A percentile compares a stretch with the other conserved stretches of the same genome.
phyloP scores from a whole-genome alignment of 1,140 invertebrate species.

The Gonioctena quinquepunctata region DNA sequence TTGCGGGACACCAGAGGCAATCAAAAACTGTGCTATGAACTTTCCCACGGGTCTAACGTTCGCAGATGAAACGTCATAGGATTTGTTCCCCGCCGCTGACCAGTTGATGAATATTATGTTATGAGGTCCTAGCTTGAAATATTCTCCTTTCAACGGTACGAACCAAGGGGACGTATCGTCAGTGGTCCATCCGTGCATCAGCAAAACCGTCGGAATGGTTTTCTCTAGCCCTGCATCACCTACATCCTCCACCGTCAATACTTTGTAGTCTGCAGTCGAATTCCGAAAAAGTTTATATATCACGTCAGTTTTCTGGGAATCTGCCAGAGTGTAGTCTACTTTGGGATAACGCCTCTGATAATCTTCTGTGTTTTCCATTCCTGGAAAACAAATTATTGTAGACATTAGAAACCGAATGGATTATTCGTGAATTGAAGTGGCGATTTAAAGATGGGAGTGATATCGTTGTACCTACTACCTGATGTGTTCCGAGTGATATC shows the following conservation, averaged over 20 bases:
- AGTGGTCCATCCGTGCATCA: conserved; percentile 39
- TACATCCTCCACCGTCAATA: background rate
- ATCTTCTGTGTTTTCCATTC: background rate
- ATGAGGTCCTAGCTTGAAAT: conserved; percentile 60
- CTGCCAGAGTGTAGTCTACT: conserved; percentile 2
- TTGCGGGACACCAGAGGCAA: conserved; percentile 10
- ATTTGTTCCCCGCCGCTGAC: conserved; percentile 26
- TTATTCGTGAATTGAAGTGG: no score
- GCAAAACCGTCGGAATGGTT: conserved; percentile 18
- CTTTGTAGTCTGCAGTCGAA: background rate
- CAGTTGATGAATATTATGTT: conserved; percentile 68
- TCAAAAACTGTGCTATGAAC: conserved; percentile 35
- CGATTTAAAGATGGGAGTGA: no score
- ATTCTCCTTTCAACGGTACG: conserved; percentile 47
- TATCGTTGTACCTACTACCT: no score
- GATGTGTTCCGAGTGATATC: no score
- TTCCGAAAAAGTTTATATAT: conserved; percentile 2
- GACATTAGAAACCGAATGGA: no score
- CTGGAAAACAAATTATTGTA: no score
- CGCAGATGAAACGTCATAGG: conserved; percentile 25
- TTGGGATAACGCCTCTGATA: background rate
- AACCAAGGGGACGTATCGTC: conserved; percentile 32
- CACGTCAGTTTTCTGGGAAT: conserved; percentile 7
- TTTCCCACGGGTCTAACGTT: conserved; percentile 36
- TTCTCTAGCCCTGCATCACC: background rate